phyloP scores from a whole-genome alignment of 2,113 vertebrate species.

The Collichthys lucidus region DNA sequence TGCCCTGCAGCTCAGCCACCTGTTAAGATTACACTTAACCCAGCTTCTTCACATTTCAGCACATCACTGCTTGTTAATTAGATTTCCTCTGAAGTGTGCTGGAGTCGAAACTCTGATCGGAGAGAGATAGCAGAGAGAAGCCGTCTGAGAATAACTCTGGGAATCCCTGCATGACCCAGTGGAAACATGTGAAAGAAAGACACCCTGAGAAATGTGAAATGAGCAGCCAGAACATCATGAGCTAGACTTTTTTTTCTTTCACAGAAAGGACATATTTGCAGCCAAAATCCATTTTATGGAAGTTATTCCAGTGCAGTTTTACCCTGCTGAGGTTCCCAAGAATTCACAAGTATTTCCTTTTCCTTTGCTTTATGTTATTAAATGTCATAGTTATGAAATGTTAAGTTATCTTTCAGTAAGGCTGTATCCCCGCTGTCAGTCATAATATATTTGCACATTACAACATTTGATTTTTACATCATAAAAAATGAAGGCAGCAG shows the following conservation, averaged over 20 bases:
- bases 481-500: background rate
- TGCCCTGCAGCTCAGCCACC: constrained; percentile 54
- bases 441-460: constrained; percentile 3
- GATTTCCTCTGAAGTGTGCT: constrained; percentile 40
- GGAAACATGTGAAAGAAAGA: constrained; percentile 12
- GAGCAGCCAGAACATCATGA: background rate
- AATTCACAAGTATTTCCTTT: background rate
- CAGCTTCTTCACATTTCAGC: constrained; percentile 54
- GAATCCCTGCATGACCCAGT: constrained; percentile 12
- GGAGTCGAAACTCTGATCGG: constrained; percentile 28
- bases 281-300: background rate
- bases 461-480: constrained; percentile 30
- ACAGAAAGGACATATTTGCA: background rate
- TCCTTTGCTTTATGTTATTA: background rate
- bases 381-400: constrained; percentile 15
- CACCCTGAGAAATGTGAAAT: constrained; percentile 19
- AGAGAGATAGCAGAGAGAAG: constrained; percentile 36
- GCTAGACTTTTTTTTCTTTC: background rate
- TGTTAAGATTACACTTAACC: constrained; percentile 54
- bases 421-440: constrained; percentile 9
- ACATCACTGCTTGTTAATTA: constrained; percentile 62
- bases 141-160: constrained; percentile 32
- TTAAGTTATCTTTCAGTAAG: constrained; percentile 1
- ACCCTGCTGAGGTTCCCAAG: background rate
- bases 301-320: background rate